Conservation (phyloP, 2,113 vertebrate species). For the Podarcis cretensis region DNA sequence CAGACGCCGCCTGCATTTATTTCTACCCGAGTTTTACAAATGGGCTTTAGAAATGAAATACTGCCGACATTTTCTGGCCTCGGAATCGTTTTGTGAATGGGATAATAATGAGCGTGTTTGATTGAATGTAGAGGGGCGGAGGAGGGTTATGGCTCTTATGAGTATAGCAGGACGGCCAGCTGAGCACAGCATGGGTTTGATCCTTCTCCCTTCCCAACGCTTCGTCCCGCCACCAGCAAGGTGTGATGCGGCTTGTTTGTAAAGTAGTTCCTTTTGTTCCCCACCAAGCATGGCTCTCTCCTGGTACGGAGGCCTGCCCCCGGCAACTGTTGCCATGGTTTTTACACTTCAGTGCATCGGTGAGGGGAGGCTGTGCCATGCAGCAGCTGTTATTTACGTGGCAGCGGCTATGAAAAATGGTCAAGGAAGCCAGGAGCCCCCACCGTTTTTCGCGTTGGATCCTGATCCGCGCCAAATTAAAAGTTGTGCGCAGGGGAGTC, state of each 20-base stretch:
- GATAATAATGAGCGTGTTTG: neutral
- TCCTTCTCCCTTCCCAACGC: neutral
- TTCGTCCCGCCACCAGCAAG: no score
- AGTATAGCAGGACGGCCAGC: neutral
- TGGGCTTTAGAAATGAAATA: neutral
- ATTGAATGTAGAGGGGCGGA: neutral
- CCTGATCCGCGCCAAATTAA: constrained; percentile 43
- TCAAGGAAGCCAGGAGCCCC: constrained; percentile 50
- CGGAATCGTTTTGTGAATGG: neutral
- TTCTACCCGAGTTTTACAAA: neutral
- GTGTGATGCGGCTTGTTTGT: neutral
- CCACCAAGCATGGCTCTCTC: neutral
- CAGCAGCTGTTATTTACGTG: constrained; percentile 51
- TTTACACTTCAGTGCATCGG: constrained; percentile 62
- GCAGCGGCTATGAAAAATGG: constrained; percentile 50
- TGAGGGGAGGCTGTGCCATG: constrained; percentile 55
- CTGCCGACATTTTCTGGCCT: neutral
- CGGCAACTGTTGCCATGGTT: constrained; percentile 73
- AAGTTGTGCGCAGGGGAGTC: constrained; percentile 52
- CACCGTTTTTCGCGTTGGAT: constrained; percentile 59
- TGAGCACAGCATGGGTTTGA: rapidly evolving
- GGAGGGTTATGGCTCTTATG: no score
- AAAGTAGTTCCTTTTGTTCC: constrained; percentile 10
- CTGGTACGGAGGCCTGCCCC: neutral
- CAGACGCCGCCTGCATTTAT: neutral